Percentiles rank a stretch among this genome's conserved stretches.
Evolutionary conservation across 1,140 invertebrate genomes (phyloP).

Genomic region (Pantala flavescens): DNA sequence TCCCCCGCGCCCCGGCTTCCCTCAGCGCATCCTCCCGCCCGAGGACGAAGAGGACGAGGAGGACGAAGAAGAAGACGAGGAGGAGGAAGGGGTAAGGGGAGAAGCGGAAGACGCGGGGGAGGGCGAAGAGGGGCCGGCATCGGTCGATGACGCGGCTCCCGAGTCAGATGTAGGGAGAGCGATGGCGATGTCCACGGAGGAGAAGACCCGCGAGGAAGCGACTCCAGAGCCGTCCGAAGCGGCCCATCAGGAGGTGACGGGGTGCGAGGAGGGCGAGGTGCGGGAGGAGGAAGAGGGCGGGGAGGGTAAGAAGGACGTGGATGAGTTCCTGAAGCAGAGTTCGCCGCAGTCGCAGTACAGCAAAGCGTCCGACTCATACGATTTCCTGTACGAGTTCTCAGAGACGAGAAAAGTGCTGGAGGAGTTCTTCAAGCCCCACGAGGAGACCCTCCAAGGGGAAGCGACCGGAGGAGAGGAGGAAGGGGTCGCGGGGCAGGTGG

Average conservation of each 20-base stretch:
- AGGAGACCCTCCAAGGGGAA: conserved; percentile 12
- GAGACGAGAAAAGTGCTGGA: conserved; percentile 82
- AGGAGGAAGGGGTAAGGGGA: not conserved
- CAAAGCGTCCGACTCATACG: conserved; percentile 45
- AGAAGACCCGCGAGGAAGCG: conserved; percentile 20
- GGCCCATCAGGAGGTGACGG: not conserved
- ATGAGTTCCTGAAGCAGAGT: conserved; percentile 20
- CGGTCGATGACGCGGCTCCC: conserved; percentile 13
- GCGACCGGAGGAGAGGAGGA: conserved; percentile 36
- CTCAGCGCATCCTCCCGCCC: conserved; percentile 46
- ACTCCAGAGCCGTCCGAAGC: conserved; percentile 26
- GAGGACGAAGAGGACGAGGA: conserved; percentile 22
- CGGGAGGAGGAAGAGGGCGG: conserved; percentile 21
- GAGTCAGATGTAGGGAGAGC: not conserved
- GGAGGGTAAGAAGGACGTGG: conserved; percentile 25
- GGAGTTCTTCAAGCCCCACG: conserved; percentile 73
- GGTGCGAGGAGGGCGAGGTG: not conserved
- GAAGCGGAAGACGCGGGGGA: not conserved
- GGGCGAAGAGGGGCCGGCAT: conserved; percentile 23
- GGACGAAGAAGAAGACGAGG: conserved; percentile 30
- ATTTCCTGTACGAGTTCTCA: conserved; percentile 82
- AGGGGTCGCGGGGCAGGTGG: conserved; percentile 33
- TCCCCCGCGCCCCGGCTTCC: conserved; percentile 59
- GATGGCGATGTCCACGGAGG: conserved; percentile 33
- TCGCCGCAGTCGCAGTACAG: conserved; percentile 21